Base-by-base conservation (phyloP, 2,888 invertebrate genomes). In the Scaptomyza polygonia region DNA sequence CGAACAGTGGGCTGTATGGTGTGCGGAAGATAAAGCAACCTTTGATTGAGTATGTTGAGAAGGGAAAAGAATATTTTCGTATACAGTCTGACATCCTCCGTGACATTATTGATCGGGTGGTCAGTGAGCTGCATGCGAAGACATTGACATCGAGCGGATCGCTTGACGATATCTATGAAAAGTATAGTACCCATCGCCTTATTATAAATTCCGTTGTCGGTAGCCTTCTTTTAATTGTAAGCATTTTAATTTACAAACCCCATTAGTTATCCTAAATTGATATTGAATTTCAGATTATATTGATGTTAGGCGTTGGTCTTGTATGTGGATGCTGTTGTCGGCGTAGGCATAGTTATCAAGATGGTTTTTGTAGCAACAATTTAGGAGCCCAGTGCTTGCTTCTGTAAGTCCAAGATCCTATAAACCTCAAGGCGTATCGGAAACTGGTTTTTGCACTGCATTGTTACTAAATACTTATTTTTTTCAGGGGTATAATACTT, bases 81-180 rank as follows among this genome's bases (percentile, higher is more conserved):
- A 11, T n/a, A 2, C 67, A 75, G 6, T 52, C 75, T 1, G 66
- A 58, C 1, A 43, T 5, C 0, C 21, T 80, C 27, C 65, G 75
- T 25, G 67, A 57, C 14, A 43, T 70, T 18, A 67, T 81, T 5
- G 81, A 81, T 8, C 44, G 55, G 0, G 72, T 76, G 3, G 29
- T 78, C 5, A 69, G 56, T 52, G 68, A 72, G 16, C 67, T 81
- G 7, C 61, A 78, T 39, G 1, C 54, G 1, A 68, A 62, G 18
- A 68, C 76, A 0, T 3, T 40, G 4, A 42, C 18, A 5, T 57
- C 76, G 25, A 42, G 64, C 32, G 68, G 49, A 12, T 57, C 78
- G 1, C 75, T 84, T 39, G 76, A 78, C 0, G 72, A 84, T 52
- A 29, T 81, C 0, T 75, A 67, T 21, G 59, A 67, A 0, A 56